phyloP scores from a whole-genome alignment of 2,113 vertebrate species.

The Amazona vittata region DNA sequence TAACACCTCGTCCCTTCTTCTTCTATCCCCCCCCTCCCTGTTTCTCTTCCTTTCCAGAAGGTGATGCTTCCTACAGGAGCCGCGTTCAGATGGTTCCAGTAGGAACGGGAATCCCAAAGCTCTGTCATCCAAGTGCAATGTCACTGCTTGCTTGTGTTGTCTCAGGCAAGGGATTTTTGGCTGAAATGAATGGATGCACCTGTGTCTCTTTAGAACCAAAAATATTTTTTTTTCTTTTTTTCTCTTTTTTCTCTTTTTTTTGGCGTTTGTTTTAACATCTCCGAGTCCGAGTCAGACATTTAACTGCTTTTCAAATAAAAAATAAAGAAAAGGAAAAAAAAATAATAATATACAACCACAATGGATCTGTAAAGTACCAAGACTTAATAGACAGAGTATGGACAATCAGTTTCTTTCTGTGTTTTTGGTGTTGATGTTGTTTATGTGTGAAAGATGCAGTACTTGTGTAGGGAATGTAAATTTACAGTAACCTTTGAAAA shows the following conservation, averaged over 20 bases:
- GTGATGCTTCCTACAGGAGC: slow-evolving; percentile 99
- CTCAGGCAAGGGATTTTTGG: slow-evolving; percentile 95
- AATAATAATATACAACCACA: slow-evolving; percentile 51
- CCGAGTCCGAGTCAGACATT: slow-evolving; percentile 77
- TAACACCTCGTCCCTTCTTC: slow-evolving; percentile 57
- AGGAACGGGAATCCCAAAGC: slow-evolving; percentile 93
- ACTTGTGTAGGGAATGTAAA: slow-evolving; percentile 99
- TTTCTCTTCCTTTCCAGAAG: slow-evolving; percentile 90
- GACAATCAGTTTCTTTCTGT: slow-evolving; percentile 99
- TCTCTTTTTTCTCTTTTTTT: slow-evolving; percentile 83
- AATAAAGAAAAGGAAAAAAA: slow-evolving; percentile 71
- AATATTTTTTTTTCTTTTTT: slow-evolving; percentile 86
- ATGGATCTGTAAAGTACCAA: slow-evolving; percentile 94
- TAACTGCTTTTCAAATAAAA: slow-evolving; percentile 82
- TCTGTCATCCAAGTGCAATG: slow-evolving; percentile 98
- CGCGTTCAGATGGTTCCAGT: slow-evolving; percentile 99
- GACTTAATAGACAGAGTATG: slow-evolving; percentile 95
- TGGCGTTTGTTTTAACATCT: slow-evolving; percentile 83
- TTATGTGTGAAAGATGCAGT: slow-evolving; percentile 98
- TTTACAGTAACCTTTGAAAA: slow-evolving; percentile 99
- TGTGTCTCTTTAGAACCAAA: slow-evolving; percentile 99
- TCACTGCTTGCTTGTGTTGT: slow-evolving; percentile 93
- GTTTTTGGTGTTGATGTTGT: slow-evolving; percentile 99
- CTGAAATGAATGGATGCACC: slow-evolving; percentile 97
- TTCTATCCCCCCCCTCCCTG: slow-evolving; percentile 66